phyloP scores from a whole-genome alignment of 2,888 invertebrate genomes.

The Lissonota sp. region DNA sequence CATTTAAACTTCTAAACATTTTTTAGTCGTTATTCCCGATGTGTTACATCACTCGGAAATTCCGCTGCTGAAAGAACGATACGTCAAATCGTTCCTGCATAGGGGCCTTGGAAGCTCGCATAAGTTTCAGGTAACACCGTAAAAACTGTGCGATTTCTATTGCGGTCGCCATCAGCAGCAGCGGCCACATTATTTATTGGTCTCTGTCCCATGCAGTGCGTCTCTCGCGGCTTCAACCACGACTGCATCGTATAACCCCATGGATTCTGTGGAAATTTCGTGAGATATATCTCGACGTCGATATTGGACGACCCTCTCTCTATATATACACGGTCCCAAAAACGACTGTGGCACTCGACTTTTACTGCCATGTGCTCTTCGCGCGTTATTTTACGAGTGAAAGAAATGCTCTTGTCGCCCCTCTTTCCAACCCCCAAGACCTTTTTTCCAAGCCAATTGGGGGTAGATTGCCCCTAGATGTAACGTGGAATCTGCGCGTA shows the following conservation, averaged over 20 bases:
- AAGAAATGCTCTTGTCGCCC: slow-evolving; percentile 60
- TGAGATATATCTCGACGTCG: slow-evolving; percentile 23
- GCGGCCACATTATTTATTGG: slow-evolving; percentile 67
- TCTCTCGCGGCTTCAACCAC: slow-evolving; percentile 29
- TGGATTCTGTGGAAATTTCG: slow-evolving; percentile 38
- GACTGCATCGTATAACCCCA: slow-evolving; percentile 63
- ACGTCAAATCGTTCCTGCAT: neutral
- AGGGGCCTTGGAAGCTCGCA: neutral
- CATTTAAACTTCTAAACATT: neutral
- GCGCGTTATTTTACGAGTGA: slow-evolving; percentile 42
- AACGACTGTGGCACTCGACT: neutral
- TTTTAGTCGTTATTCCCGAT: neutral
- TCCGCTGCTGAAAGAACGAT: slow-evolving; percentile 13
- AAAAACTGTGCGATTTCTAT: slow-evolving; percentile 67
- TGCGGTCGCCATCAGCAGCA: slow-evolving; percentile 64
- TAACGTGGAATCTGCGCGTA: too few relatives aligned
- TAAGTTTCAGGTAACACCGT: slow-evolving; percentile 69
- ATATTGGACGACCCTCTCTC: slow-evolving; percentile 8
- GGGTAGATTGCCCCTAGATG: too few relatives aligned
- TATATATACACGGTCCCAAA: neutral
- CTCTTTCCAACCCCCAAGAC: too few relatives aligned
- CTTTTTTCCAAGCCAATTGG: too few relatives aligned
- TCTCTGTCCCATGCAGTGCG: slow-evolving; percentile 54
- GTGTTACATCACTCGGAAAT: slow-evolving; percentile 22
- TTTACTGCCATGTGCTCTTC: slow-evolving; percentile 61